Evolutionary conservation across 2,888 invertebrate species (phyloP).

Genomic region (Proisotoma minuta): DNA sequence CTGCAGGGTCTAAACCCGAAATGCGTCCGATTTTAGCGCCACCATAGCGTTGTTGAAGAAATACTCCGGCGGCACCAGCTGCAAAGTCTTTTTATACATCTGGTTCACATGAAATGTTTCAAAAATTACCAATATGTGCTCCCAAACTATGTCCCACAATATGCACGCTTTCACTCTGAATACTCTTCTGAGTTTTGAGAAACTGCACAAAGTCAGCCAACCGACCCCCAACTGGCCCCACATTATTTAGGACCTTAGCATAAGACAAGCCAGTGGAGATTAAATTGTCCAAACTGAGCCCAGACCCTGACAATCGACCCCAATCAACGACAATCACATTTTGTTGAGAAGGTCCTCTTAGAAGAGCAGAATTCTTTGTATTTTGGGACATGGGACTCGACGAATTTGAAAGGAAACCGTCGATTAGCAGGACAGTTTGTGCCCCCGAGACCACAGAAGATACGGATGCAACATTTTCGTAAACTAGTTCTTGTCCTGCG

Average conservation of each 20-base stretch:
- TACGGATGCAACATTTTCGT: constrained; percentile 12
- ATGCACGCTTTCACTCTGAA: constrained; percentile 21
- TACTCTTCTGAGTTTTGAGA: constrained; percentile 14
- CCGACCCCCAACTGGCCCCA: constrained; percentile 23
- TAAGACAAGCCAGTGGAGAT: constrained; percentile 17
- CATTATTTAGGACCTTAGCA: constrained; percentile 24
- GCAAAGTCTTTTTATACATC: neutral
- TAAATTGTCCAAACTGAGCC: constrained; percentile 14
- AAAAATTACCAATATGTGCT: constrained; percentile 28
- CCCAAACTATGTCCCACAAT: constrained; percentile 35
- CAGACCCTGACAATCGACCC: constrained; percentile 29
- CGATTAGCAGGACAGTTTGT: constrained; percentile 19
- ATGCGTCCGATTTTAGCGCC: constrained; percentile 4
- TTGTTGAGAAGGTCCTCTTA: neutral
- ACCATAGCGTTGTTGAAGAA: neutral
- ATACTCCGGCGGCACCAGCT: constrained; percentile 19
- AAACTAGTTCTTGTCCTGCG: constrained; percentile 16
- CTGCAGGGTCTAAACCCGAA: constrained; percentile 35
- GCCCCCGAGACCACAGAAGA: constrained; percentile 13
- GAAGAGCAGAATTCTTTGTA: neutral
- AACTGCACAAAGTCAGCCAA: constrained; percentile 33
- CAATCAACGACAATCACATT: constrained; percentile 36
- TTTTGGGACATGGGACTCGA: constrained; percentile 17
- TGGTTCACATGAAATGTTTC: neutral
- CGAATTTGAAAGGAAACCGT: constrained; percentile 26